phyloP scores from a whole-genome alignment of 2,888 invertebrate genomes.

The Linyphia triangularis region DNA sequence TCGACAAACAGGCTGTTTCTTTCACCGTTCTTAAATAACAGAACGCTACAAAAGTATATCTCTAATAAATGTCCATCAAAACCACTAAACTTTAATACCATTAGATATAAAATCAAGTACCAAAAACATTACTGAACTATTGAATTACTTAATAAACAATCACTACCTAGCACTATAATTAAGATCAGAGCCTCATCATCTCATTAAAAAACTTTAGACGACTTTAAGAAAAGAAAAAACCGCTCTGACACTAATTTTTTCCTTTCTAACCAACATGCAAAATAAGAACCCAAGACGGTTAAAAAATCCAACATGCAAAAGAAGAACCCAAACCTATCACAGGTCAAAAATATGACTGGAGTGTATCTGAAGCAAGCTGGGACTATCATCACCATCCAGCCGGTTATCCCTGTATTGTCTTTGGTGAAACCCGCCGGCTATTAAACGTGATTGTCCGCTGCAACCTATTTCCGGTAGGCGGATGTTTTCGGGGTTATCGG shows the following conservation, averaged over 20 bases:
- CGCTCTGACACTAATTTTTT: background rate
- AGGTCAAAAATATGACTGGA: constrained; percentile 44
- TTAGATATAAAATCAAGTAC: too few species aligned
- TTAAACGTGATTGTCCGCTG: constrained; percentile 65
- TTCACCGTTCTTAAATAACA: too few species aligned
- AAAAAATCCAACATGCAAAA: background rate
- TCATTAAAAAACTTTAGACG: background rate
- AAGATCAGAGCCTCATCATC: background rate
- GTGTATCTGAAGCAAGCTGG: background rate
- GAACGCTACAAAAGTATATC: background rate
- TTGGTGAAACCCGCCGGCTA: constrained; percentile 48
- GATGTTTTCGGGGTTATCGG: constrained; percentile 71
- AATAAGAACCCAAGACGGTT: background rate
- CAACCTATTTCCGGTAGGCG: constrained; percentile 71
- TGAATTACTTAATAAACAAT: background rate
- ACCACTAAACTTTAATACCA: too few species aligned
- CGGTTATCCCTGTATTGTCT: constrained; percentile 65
- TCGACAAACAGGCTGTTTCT: too few species aligned
- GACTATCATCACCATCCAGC: constrained; percentile 63
- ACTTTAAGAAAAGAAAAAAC: background rate
- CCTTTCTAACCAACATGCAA: too few species aligned
- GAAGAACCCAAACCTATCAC: background rate
- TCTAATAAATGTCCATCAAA: too few species aligned
- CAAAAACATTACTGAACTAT: background rate
- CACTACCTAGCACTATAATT: background rate